Base-by-base conservation (phyloP, 2,113 vertebrate species). In the Cercopithecus mona region DNA sequence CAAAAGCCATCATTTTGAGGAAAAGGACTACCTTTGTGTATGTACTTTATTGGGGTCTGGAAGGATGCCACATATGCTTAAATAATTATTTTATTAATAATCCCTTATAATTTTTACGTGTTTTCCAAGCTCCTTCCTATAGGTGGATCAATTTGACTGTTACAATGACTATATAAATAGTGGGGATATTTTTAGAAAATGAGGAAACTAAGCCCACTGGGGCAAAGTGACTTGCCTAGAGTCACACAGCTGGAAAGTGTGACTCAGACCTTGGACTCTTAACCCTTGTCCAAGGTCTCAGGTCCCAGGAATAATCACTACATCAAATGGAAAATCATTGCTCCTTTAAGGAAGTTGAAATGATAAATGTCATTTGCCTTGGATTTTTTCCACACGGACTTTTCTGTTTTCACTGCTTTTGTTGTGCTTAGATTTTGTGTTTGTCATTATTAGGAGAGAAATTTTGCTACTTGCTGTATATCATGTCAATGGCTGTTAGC, bases 121-220 rank as follows among this genome's bases (percentile, higher is more conserved):
- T 48, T 59, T 93, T 80, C 40, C 80, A 61, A 93, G 43, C 57
- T 43, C 70, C 12, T 50, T 32, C 30, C 18, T 6, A 3, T 35
- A 59, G 57, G 23, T 38, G 25, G 13, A 38, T 68, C 25, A 5
- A 32, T 6, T 4, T 32, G 32, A 75, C 43, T 38, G 32, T 84
- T 57, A 52, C 17, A 5, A 59, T 45, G 68, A 45, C 59, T 86
- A 11, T 2, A 30, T 48, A 66, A 64, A 86, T 43, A 40, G 10
- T 25, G 8, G 72, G 72, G 32, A 8, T 92, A 57, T 35, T 96
- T 96, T 91, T 75, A 95, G 96, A 73, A 84, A 90, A 27, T 8
- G n/a, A 50, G 17, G 50, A 83, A 64, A 66, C 27, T 5, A 70
- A 82, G 50, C 59, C 23, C 14, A 20, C 32, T 40, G 14, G 45